Evolutionary conservation across 2,888 invertebrate species (phyloP).

Genomic region (Microctonus hyperodae): DNA sequence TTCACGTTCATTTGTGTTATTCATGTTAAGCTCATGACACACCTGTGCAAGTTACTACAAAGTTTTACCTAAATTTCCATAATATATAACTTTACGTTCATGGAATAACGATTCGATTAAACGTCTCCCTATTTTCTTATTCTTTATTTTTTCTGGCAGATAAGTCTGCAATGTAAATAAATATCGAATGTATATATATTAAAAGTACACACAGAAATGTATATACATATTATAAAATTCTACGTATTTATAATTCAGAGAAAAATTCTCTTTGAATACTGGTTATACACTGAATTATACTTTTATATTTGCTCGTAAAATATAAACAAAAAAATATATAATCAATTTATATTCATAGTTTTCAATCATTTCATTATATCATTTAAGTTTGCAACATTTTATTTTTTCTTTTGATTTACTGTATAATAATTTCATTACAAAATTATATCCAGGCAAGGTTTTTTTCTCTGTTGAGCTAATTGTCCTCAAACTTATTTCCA

Average conservation of each 20-base stretch:
- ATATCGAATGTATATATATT: background rate
- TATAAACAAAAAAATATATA: too few species aligned
- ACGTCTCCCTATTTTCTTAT: background rate
- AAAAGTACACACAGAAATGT: background rate
- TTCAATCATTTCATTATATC: too few species aligned
- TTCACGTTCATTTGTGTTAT: background rate
- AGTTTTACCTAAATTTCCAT: slow-evolving; percentile 39
- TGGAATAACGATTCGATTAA: slow-evolving; percentile 34
- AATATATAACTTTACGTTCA: slow-evolving; percentile 20
- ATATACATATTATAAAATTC: background rate
- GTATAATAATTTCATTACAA: background rate
- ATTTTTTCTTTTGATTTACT: too few species aligned
- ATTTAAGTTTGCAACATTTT: too few species aligned
- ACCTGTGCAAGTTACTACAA: slow-evolving; percentile 33
- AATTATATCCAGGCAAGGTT: too few species aligned
- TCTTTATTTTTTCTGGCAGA: too few species aligned
- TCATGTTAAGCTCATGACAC: background rate
- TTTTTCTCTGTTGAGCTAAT: too few species aligned
- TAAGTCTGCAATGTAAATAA: background rate
- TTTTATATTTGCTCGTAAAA: too few species aligned
- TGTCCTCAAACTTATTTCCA: too few species aligned
- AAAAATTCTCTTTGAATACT: background rate
- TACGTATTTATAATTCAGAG: slow-evolving; percentile 14
- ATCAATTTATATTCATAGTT: too few species aligned
- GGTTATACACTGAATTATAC: too few species aligned